These are phyloP conservation scores for Meriones psammophilus DNA, from an alignment of 2,797 vertebrate genomes.

Conservation along the genomic window DNA sequence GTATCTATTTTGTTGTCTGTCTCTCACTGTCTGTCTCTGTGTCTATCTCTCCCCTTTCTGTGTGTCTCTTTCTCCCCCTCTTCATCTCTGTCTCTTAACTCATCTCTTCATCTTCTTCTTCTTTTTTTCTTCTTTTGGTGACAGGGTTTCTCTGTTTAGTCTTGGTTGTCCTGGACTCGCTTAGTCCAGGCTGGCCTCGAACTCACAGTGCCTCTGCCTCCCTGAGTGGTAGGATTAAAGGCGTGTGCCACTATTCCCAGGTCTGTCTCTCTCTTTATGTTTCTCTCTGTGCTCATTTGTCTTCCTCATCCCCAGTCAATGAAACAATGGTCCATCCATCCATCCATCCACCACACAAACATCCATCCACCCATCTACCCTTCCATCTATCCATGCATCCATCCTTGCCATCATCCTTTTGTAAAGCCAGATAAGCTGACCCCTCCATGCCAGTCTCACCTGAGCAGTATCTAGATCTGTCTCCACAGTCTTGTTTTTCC, in stretches of 20 bases:
- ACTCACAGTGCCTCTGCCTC: too few relatives aligned
- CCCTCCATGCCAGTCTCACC: not conserved
- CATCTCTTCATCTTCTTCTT: not conserved
- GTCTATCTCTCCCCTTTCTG: not conserved
- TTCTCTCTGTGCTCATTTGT: not conserved
- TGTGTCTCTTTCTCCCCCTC: not conserved
- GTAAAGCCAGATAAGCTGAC: not conserved
- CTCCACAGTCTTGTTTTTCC: conserved; percentile 80
- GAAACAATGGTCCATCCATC: not conserved
- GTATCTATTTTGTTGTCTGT: not conserved
- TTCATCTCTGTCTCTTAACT: not conserved
- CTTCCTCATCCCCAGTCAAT: not conserved
- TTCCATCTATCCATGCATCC: not conserved
- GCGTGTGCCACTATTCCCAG: too few relatives aligned
- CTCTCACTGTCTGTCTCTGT: not conserved
- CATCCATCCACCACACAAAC: not conserved
- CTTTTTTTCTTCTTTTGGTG: too few relatives aligned
- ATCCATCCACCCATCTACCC: not conserved
- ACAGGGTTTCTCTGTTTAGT: too few relatives aligned
- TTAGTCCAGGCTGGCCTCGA: too few relatives aligned
- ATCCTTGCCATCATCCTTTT: not conserved
- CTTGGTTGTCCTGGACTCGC: too few relatives aligned
- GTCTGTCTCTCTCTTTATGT: not conserved
- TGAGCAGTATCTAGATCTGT: conserved; percentile 69
- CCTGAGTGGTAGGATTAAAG: too few relatives aligned